Evolutionary conservation across 2,888 invertebrate species (phyloP), one percentile per base, ranked within the genome.

Genomic region (Drosophila rellima): DNA sequence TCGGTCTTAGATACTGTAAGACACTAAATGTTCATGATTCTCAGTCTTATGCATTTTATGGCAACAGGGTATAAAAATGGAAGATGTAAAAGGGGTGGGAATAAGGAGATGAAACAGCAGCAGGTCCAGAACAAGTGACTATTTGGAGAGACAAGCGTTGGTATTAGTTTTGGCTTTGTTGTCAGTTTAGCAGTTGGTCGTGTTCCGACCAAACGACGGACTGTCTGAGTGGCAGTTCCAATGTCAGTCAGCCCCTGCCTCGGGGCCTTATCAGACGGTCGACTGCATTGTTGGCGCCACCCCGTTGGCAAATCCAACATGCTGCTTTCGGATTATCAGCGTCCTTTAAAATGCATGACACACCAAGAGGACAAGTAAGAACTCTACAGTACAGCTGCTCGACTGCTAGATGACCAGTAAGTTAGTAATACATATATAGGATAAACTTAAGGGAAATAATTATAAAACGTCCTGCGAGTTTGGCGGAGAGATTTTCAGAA

Each of bases 291-390:
- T n/a, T 52, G 60, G 29, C 51, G 78, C 15, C 52, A 35, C n/a
- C 56, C 72, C 50, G 48, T 42, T 56, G 78, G 20, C 55, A 61
- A 69, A 74, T 55, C 70, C 68, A 74, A 69, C 61, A 73, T 86
- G 44, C 70, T 62, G 63, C 62, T 59, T 20, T 56, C 18, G 81
- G 74, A 82, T 89, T 84, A 88, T 74, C 79, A 64, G 70, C 33
- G 67, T 66, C 45, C 61, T 70, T 79, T 80, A 52, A 70, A 78
- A 81, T 81, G 71, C 70, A 82, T 37, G 67, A 47, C 61, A 57
- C 8, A 45, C 15, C 45, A 4, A 45, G 13, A 40, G 1, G 26
- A 26, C 26, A 26, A 2, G 26, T 6, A 26, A 7, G 7, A 26
- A 26, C 26, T 26, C 7, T 7, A 1, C 26, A 26, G 33, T n/a